Evolutionary conservation across 37 sponge, comb jelly and placozoan species (phyloP).

Genomic region (Mnemiopsis leidyi): DNA sequence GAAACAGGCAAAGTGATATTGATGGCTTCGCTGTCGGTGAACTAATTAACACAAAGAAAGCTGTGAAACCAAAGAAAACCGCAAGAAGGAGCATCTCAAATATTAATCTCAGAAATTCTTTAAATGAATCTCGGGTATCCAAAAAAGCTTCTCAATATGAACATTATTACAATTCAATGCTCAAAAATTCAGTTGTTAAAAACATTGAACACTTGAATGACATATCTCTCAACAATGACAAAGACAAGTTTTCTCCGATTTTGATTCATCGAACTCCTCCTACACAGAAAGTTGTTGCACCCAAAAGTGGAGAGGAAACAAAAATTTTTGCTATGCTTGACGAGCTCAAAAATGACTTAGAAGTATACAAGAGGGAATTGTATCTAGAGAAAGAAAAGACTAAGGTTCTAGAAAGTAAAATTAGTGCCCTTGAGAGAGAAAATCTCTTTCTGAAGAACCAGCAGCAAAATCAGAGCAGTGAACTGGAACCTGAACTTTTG

Average conservation of each 20-base stretch:
- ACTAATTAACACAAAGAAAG: not conserved
- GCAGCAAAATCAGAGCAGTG: not conserved
- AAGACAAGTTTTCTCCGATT: slow-evolving; percentile 50
- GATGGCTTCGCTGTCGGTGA: not conserved
- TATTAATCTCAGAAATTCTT: slow-evolving; percentile 52
- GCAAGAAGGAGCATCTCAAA: slow-evolving; percentile 30
- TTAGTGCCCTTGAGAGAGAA: slow-evolving; percentile 39
- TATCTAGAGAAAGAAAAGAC: slow-evolving; percentile 61
- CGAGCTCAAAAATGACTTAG: slow-evolving; percentile 17
- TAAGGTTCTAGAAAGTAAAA: not conserved
- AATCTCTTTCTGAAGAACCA: slow-evolving; percentile 9
- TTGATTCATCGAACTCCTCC: not conserved
- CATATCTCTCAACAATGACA: not conserved
- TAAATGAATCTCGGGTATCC: not conserved
- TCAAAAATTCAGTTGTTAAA: not conserved
- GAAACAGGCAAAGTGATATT: slow-evolving; percentile 12
- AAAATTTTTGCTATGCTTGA: slow-evolving; percentile 44
- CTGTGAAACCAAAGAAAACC: not conserved
- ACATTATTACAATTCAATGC: not conserved
- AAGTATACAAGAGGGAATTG: slow-evolving; percentile 21
- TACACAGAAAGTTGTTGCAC: not conserved
- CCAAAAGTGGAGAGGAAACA: not conserved
- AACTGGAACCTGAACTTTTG: slow-evolving; percentile 59
- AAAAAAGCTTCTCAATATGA: slow-evolving; percentile 30
- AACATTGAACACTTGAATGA: slow-evolving; percentile 6